phyloP scores from a whole-genome alignment of 2,797 vertebrate species.

The Urosaurus nigricauda region DNA sequence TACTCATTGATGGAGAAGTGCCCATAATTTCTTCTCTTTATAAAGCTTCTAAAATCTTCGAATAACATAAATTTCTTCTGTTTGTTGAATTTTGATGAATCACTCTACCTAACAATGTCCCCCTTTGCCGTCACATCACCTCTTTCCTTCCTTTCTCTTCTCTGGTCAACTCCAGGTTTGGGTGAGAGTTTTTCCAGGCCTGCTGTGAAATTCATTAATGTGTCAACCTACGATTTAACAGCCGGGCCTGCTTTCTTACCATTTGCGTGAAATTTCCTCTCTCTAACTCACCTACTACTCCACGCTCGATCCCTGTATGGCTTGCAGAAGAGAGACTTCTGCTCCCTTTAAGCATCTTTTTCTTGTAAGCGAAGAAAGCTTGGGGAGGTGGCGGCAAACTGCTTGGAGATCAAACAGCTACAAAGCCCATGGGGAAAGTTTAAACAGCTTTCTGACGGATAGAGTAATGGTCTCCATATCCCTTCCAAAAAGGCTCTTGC shows the following conservation, averaged over 20 bases:
- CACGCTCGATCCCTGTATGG: background rate
- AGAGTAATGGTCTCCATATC: too few species aligned
- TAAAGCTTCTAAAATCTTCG: too few species aligned
- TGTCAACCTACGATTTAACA: constrained; percentile 73
- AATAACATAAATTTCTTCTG: too few species aligned
- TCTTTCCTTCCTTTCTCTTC: background rate
- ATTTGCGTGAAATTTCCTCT: constrained; percentile 44
- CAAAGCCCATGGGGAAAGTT: background rate
- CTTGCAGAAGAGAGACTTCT: background rate
- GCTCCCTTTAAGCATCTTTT: background rate
- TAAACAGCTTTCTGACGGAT: background rate
- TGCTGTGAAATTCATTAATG: constrained; percentile 80
- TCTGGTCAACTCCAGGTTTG: constrained; percentile 58
- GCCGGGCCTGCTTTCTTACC: constrained; percentile 66
- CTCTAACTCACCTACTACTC: background rate
- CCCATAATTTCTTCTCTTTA: too few species aligned
- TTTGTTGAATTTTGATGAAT: too few species aligned
- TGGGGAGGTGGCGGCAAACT: background rate
- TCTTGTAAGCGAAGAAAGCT: background rate
- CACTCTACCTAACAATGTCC: background rate
- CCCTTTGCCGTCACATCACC: constrained; percentile 25
- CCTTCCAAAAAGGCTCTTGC: background rate
- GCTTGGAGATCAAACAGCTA: constrained; percentile 29
- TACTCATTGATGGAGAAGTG: too few species aligned
- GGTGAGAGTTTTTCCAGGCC: constrained; percentile 78